phyloP scores from a whole-genome alignment of 1,140 invertebrate species.

The Dolichoris vasculosae region DNA sequence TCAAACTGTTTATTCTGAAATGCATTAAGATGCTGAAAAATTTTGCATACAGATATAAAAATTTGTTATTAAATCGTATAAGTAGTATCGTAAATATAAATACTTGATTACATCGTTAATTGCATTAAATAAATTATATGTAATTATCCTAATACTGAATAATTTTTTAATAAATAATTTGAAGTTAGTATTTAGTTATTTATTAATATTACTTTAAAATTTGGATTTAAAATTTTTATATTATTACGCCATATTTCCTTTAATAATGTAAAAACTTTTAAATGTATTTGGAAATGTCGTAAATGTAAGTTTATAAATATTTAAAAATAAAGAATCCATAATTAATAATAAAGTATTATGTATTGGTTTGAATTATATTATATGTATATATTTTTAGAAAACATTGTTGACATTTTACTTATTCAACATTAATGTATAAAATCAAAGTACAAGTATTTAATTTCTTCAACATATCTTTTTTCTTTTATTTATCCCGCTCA shows the following conservation, averaged over 20 bases:
- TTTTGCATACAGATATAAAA: too few species aligned
- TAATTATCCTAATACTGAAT: not conserved
- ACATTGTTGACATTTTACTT: not conserved
- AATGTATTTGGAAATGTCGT: not conserved
- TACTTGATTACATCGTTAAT: not conserved
- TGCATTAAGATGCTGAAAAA: too few species aligned
- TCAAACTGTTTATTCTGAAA: too few species aligned
- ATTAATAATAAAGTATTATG: slow-evolving; percentile 1
- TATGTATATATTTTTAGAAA: not conserved
- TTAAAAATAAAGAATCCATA: not conserved
- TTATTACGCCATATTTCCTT: not conserved
- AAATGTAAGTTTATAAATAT: not conserved
- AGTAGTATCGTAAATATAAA: not conserved
- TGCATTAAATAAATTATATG: not conserved
- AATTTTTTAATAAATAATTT: slow-evolving; percentile 7
- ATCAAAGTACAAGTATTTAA: slow-evolving; percentile 2
- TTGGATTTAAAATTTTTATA: not conserved
- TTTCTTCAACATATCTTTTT: slow-evolving; percentile 37
- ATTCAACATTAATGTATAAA: not conserved
- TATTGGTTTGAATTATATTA: not conserved
- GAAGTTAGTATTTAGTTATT: not conserved
- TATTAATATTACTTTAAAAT: not conserved
- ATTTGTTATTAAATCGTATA: not conserved
- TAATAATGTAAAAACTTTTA: not conserved
- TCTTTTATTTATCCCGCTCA: slow-evolving; percentile 33